These are phyloP conservation scores for Enteromius viviparus DNA, from an alignment of 2,797 vertebrate genomes.

Conservation along the genomic window DNA sequence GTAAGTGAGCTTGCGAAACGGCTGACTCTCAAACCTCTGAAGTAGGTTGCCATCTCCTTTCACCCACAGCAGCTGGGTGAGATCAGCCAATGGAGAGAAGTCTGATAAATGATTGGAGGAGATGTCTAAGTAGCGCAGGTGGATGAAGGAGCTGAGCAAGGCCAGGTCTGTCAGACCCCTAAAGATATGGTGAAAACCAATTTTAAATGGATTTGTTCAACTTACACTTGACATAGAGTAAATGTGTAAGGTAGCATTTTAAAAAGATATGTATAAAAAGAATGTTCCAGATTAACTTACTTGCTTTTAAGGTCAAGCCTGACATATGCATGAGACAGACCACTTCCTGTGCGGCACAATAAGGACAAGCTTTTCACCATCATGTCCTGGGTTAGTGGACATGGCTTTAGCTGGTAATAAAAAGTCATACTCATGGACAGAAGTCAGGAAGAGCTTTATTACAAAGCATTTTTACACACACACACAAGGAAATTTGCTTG, in stretches of 20 bases:
- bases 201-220: neutral
- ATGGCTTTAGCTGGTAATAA: constrained; percentile 60
- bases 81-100: constrained; percentile 81
- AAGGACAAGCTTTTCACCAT: constrained; percentile 84
- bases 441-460: neutral
- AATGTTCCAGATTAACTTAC: constrained; percentile 65
- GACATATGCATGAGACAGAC: constrained; percentile 86
- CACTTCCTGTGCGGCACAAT: constrained; percentile 84
- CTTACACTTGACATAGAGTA: neutral
- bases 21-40: constrained; percentile 69
- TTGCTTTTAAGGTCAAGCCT: constrained; percentile 83
- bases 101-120: constrained; percentile 87
- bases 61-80: constrained; percentile 91
- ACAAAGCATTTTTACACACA: neutral
- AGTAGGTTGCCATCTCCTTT: constrained; percentile 87
- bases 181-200: neutral
- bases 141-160: constrained; percentile 81
- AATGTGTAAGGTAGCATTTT: neutral
- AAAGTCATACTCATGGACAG: neutral
- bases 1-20: constrained; percentile 80
- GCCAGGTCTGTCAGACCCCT: constrained; percentile 86
- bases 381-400: constrained; percentile 77
- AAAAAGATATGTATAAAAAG: neutral
- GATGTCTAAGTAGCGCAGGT: constrained; percentile 90
- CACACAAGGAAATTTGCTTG: neutral